A percentile compares a stretch with the other conserved stretches of the same genome.
Conservation (phyloP, 2,113 vertebrate species). For the Passerina amoena region DNA sequence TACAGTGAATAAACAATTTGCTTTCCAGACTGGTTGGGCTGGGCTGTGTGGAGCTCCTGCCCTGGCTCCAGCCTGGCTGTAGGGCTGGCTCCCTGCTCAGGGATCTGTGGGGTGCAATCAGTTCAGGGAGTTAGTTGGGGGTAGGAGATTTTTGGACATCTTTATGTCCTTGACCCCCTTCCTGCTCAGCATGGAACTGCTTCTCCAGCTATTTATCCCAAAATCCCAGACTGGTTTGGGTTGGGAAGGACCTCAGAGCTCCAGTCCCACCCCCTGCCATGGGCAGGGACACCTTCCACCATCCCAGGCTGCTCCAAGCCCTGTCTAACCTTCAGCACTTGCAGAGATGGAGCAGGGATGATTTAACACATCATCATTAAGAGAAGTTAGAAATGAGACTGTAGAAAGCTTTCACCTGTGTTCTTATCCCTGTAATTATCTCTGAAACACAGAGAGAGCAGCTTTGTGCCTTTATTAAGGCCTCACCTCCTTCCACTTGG, state of each 20-base stretch:
- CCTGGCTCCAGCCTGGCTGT: neutral
- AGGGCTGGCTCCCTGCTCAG: neutral
- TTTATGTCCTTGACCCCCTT: neutral
- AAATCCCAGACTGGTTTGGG: neutral
- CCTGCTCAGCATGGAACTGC: accelerated
- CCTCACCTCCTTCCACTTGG: neutral
- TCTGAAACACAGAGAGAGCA: neutral
- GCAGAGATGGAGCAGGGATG: neutral
- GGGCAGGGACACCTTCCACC: neutral
- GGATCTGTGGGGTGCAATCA: neutral
- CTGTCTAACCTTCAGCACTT: accelerated
- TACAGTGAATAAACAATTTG: neutral
- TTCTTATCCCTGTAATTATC: neutral
- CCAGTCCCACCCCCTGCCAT: neutral
- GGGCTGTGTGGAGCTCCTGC: neutral
- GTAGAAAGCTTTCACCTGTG: neutral
- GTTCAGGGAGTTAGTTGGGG: accelerated
- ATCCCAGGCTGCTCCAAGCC: neutral
- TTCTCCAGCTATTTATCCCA: neutral
- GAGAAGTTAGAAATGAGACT: neutral
- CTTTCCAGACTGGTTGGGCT: neutral
- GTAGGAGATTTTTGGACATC: neutral
- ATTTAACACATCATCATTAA: neutral
- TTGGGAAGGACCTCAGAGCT: neutral
- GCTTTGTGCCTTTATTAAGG: neutral